A percentile compares a stretch with the other conserved stretches of the same genome.
phyloP scores from a whole-genome alignment of 2,888 invertebrate species.

The Coleophora flavipennella region DNA sequence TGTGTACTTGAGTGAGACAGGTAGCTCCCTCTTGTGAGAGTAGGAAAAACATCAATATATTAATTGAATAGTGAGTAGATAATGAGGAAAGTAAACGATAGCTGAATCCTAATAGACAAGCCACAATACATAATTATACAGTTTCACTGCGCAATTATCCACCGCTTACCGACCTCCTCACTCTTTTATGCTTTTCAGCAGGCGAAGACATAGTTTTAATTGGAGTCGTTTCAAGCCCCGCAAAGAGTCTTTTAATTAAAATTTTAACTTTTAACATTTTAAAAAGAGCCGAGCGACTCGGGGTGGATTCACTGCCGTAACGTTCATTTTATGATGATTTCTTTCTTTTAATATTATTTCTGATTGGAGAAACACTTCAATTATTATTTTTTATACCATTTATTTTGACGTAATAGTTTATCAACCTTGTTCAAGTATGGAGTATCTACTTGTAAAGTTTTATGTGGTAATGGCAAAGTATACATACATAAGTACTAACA shows the following conservation, averaged over 20 bases:
- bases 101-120: constrained; percentile 41
- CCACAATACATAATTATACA: constrained; percentile 48
- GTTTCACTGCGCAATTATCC: constrained; percentile 45
- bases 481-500: too few relatives aligned
- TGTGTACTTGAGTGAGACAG: too few relatives aligned
- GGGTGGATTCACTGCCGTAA: constrained; percentile 23
- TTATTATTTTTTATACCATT: too few relatives aligned
- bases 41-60: too few relatives aligned
- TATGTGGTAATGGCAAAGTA: too few relatives aligned
- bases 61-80: too few relatives aligned
- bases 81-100: too few relatives aligned
- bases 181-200: constrained; percentile 48
- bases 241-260: constrained; percentile 62
- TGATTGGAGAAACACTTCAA: not conserved
- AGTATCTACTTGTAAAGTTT: too few relatives aligned
- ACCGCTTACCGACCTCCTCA: constrained; percentile 42
- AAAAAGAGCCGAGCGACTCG: constrained; percentile 36
- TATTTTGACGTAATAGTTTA: too few relatives aligned
- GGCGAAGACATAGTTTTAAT: constrained; percentile 66
- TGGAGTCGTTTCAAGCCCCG: constrained; percentile 55
- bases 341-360: not conserved
- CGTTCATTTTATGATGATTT: not conserved
- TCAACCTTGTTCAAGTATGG: too few relatives aligned
- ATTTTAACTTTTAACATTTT: constrained; percentile 53
- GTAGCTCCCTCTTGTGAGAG: too few relatives aligned